These are phyloP conservation scores for Drosophila kepulauana DNA, from an alignment of 1,140 invertebrate genomes.

Conservation along the genomic window DNA sequence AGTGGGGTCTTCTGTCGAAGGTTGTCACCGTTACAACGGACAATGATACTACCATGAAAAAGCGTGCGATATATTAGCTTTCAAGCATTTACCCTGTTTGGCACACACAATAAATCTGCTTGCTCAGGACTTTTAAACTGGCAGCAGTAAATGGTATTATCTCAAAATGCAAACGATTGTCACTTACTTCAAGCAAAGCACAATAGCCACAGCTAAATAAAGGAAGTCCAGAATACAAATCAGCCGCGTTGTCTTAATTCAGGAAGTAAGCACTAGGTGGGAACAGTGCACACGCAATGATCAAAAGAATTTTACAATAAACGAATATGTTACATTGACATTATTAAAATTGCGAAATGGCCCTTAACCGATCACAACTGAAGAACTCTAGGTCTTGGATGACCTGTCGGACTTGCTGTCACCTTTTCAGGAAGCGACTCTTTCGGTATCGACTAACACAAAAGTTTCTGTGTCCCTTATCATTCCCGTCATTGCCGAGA, in stretches of 20 bases:
- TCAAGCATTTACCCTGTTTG: constrained; percentile 17
- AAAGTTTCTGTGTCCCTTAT: constrained; percentile 9
- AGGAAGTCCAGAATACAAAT: constrained; percentile 3
- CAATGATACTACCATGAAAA: constrained; percentile 18
- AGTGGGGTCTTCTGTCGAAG: constrained; percentile 3
- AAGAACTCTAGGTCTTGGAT: no score
- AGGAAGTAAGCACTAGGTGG: constrained; percentile 6
- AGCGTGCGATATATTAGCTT: constrained; percentile 11
- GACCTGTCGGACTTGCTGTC: constrained; percentile 1
- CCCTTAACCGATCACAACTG: no score
- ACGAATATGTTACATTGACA: no score
- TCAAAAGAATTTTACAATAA: constrained; percentile 7
- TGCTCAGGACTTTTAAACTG: constrained; percentile 3
- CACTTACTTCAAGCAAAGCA: constrained; percentile 11
- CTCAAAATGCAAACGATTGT: constrained; percentile 9
- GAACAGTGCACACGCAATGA: constrained; percentile 9
- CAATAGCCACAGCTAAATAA: constrained; percentile 8
- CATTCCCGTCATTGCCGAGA: constrained; percentile 3
- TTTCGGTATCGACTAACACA: background rate
- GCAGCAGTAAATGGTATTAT: background rate
- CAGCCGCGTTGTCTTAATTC: background rate
- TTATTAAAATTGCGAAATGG: no score
- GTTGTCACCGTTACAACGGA: constrained; percentile 1
- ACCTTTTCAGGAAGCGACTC: constrained; percentile 18
- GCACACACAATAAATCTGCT: constrained; percentile 12